These are phyloP conservation scores for Zoanthus sociatus DNA, from an alignment of 92 coral and sea anemone genomes.

Conservation along the genomic window DNA sequence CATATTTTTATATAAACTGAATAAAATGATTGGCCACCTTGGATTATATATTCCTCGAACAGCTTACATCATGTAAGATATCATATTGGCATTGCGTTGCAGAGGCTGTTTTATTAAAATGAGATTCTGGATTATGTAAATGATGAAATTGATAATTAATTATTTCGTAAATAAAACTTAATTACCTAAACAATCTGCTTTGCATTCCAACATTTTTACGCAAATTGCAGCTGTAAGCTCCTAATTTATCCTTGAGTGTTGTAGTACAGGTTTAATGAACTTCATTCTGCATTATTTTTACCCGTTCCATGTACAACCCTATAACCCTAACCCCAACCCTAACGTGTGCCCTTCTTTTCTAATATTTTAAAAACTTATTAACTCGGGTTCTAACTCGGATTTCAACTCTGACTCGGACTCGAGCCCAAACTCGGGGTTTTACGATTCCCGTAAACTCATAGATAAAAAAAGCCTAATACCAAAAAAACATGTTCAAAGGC, in stretches of 20 bases:
- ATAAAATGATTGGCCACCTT: background rate
- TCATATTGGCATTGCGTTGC: slow-evolving; percentile 1
- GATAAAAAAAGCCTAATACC: no score
- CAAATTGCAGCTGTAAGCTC: slow-evolving; percentile 12
- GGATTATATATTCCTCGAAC: slow-evolving; percentile 22
- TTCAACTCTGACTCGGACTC: no score
- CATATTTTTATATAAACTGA: background rate
- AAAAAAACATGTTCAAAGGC: no score
- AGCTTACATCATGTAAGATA: background rate
- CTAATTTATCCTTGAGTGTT: background rate
- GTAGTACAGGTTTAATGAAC: background rate
- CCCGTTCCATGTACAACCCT: background rate
- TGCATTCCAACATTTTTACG: background rate
- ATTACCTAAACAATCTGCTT: slow-evolving; percentile 8
- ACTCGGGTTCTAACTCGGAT: no score
- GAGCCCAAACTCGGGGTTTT: no score
- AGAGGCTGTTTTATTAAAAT: slow-evolving; percentile 13
- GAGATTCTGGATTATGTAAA: slow-evolving; percentile 13
- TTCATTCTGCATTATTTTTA: background rate
- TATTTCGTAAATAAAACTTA: slow-evolving; percentile 14
- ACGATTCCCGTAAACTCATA: no score
- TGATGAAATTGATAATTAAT: background rate
- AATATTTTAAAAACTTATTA: no score
- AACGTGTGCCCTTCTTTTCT: no score
- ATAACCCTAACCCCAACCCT: no score